Percentiles rank a stretch among this genome's conserved stretches.
phyloP scores from a whole-genome alignment of 1,140 invertebrate genomes.

The Diachasmimorpha longicaudata region DNA sequence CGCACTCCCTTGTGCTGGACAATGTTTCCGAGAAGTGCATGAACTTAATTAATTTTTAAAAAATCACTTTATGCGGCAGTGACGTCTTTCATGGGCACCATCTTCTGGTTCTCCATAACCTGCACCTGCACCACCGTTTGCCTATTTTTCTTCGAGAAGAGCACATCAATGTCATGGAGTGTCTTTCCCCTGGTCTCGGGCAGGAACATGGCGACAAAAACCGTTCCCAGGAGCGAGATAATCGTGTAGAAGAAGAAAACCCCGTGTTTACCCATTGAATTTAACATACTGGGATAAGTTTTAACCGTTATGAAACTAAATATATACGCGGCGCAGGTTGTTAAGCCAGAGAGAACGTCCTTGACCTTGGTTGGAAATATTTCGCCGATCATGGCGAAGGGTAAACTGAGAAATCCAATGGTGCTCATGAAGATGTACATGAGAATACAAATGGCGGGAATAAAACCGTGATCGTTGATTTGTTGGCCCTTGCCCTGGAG shows the following conservation, averaged over 20 bases:
- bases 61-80: background rate
- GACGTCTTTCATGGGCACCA: conserved; percentile 15
- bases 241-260: conserved; percentile 76
- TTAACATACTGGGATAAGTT: conserved; percentile 70
- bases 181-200: conserved; percentile 84
- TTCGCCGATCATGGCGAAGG: conserved; percentile 80
- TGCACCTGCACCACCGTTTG: background rate
- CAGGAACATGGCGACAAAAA: conserved; percentile 73
- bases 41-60: too few relatives aligned
- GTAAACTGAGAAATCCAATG: conserved; percentile 69
- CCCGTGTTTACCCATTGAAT: conserved; percentile 65
- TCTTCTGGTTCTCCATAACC: conserved; percentile 12
- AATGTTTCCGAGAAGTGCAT: too few relatives aligned
- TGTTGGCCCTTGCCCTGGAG: conserved; percentile 42
- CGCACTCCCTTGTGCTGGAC: too few relatives aligned
- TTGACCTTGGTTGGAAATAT: conserved; percentile 72
- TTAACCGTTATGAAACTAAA: conserved; percentile 79
- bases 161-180: conserved; percentile 74
- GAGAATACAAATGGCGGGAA: conserved; percentile 65
- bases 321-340: conserved; percentile 71
- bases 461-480: conserved; percentile 39
- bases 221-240: conserved; percentile 70
- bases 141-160: conserved; percentile 55
- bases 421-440: conserved; percentile 69
- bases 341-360: conserved; percentile 72